Percentiles rank a stretch among this genome's conserved stretches.
phyloP scores from a whole-genome alignment of 2,797 vertebrate species.

The Valencia hispanica region DNA sequence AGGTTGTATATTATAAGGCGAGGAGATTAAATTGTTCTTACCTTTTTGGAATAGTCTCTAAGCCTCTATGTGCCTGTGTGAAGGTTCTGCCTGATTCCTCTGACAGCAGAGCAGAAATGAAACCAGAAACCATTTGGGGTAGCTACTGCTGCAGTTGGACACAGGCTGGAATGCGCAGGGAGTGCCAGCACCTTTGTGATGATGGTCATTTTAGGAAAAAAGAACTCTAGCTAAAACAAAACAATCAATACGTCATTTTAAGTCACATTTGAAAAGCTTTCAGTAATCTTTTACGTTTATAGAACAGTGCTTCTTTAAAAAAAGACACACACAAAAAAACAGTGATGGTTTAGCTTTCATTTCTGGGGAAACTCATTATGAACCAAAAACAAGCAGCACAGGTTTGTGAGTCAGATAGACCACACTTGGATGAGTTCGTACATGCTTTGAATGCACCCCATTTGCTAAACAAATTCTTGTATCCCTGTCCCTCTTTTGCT shows the following conservation, averaged over 20 bases:
- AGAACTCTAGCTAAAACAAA: not conserved
- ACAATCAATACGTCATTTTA: not conserved
- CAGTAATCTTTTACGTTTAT: not conserved
- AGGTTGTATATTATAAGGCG: not conserved
- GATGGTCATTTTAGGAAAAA: not conserved
- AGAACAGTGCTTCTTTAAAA: not conserved
- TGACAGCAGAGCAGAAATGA: slow-evolving; percentile 6
- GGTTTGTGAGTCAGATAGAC: not conserved
- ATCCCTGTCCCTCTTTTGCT: not conserved
- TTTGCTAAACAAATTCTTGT: not conserved
- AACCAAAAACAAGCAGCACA: not conserved
- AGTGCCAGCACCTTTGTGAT: not conserved
- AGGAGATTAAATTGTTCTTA: not conserved
- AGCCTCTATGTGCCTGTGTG: not conserved
- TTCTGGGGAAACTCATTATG: not conserved
- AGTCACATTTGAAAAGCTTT: not conserved
- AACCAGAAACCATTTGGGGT: not conserved
- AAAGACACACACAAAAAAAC: not conserved
- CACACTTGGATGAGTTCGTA: not conserved
- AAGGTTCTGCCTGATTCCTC: not conserved
- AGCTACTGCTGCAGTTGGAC: not conserved
- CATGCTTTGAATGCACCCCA: not conserved
- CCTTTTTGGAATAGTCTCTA: not conserved
- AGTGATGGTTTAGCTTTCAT: not conserved
- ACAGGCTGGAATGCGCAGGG: not conserved